A percentile compares a stretch with the other conserved stretches of the same genome.
Evolutionary conservation across 2,113 vertebrate genomes (phyloP).

Genomic region (Sclerurus mexicanus): DNA sequence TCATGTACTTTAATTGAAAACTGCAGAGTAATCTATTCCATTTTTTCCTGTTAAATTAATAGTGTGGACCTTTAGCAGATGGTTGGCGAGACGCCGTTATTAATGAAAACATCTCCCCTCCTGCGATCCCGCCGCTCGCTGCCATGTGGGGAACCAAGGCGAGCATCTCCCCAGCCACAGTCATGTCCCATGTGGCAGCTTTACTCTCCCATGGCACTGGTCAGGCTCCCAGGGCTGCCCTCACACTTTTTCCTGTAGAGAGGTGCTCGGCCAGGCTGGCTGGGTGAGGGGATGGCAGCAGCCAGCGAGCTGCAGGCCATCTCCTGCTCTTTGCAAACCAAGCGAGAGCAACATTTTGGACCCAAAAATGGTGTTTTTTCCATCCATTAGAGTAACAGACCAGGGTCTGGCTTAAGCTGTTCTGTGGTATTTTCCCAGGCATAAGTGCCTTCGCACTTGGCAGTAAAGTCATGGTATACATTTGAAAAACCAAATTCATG

Average conservation of each 20-base stretch:
- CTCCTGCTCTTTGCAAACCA: not conserved
- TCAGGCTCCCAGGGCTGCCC: not conserved
- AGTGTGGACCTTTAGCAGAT: constrained; percentile 68
- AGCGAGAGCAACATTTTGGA: not conserved
- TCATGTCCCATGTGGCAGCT: not conserved
- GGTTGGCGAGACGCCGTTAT: constrained; percentile 38
- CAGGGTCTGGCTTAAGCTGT: not conserved
- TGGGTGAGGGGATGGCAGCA: not conserved
- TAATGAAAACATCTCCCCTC: constrained; percentile 42
- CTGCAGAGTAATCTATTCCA: constrained; percentile 48
- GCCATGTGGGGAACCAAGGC: not conserved
- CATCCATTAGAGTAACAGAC: rapidly evolving
- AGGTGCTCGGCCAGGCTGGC: not conserved
- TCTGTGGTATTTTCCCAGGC: rapidly evolving
- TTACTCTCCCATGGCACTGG: not conserved
- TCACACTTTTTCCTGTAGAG: not conserved
- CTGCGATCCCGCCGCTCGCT: not conserved
- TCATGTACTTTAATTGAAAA: constrained; percentile 74
- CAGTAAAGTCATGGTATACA: not conserved
- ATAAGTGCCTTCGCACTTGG: not conserved
- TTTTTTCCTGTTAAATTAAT: constrained; percentile 61
- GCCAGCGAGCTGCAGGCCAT: rapidly evolving
- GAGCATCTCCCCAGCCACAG: not conserved
- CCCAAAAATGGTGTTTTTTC: not conserved
- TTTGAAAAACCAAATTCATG: not conserved